Evolutionary conservation across 2,888 invertebrate genomes (phyloP).

Genomic region (Temnothorax unifasciatus): DNA sequence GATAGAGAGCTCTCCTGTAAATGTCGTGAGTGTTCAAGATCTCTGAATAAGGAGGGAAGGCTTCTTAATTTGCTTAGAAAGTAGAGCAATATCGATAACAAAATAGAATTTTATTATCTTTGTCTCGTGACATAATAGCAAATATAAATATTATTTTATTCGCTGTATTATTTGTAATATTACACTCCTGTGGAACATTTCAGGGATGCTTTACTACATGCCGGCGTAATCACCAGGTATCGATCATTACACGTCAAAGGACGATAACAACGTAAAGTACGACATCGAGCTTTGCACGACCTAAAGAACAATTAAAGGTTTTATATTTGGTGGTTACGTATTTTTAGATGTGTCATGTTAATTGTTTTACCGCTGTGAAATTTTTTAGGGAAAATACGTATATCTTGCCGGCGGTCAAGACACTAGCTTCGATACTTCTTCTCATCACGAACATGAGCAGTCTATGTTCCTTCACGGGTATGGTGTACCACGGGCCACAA

Average conservation of each 20-base stretch:
- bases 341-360: not conserved
- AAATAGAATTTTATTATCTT: constrained; percentile 15
- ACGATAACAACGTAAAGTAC: constrained; percentile 6
- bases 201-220: not conserved
- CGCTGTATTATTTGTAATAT: not conserved
- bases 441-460: not conserved
- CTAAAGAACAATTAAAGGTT: not conserved
- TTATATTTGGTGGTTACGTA: not conserved
- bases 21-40: not conserved
- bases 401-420: not conserved
- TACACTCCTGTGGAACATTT: not conserved
- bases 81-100: not conserved
- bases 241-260: not conserved
- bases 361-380: constrained; percentile 5
- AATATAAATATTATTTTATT: constrained; percentile 13
- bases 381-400: not conserved
- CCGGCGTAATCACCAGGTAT: not conserved
- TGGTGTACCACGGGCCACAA: not conserved
- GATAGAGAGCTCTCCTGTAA: not conserved
- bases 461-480: not conserved
- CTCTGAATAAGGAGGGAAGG: too few species aligned
- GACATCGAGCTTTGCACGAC: not conserved
- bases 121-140: not conserved
- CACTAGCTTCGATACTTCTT: not conserved
- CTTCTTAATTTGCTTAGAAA: not conserved